Percentiles rank a stretch among this genome's conserved stretches.
phyloP scores from a whole-genome alignment of 2,797 vertebrate species.

The Emydoidea blandingii region DNA sequence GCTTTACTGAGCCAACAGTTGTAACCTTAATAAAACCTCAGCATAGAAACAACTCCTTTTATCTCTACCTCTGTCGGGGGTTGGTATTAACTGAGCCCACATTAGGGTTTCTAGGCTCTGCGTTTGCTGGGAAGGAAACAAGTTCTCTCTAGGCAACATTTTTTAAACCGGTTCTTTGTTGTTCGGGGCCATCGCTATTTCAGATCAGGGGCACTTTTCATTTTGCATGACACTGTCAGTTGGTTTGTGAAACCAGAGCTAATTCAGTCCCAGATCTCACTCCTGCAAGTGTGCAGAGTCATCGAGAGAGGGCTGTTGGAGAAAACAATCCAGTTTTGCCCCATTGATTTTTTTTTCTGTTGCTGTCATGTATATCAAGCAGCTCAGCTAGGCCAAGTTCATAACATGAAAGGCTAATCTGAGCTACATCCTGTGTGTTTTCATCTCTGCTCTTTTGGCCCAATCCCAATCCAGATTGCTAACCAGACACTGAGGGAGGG shows the following conservation, averaged over 20 bases:
- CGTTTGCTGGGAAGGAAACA: fast-evolving
- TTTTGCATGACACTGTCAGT: fast-evolving
- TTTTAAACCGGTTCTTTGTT: neutral
- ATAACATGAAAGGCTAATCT: neutral
- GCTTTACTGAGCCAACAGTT: neutral
- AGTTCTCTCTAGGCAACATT: neutral
- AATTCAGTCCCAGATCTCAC: too few relatives aligned
- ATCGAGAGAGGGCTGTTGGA: neutral
- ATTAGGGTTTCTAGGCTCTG: neutral
- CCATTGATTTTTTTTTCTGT: neutral
- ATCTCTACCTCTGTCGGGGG: neutral
- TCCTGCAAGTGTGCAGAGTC: neutral
- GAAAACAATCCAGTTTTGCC: neutral
- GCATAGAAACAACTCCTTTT: neutral
- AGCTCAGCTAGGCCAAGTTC: neutral
- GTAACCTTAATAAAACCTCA: neutral
- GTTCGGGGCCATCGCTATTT: neutral
- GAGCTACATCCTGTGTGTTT: neutral
- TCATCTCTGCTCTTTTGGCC: neutral
- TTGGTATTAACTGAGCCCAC: neutral
- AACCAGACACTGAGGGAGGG: neutral
- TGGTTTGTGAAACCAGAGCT: neutral
- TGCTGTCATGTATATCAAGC: neutral
- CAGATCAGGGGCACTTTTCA: neutral
- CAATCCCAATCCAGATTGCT: neutral